Percentiles rank a stretch among this genome's conserved stretches.
Evolutionary conservation across 2,797 vertebrate genomes (phyloP).

Genomic region (Pagetopsis macropterus): DNA sequence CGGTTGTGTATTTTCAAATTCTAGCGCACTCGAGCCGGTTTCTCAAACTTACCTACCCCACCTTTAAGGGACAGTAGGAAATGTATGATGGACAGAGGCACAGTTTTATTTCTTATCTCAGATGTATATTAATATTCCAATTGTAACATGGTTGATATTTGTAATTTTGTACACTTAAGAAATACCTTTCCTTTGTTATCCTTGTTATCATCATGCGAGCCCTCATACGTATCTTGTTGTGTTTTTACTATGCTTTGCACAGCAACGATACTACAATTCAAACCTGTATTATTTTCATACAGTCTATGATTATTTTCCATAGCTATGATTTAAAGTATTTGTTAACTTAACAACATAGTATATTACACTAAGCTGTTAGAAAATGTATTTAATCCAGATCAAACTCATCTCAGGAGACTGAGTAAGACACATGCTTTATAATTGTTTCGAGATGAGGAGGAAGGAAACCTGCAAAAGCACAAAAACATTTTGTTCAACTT

Average conservation of each 20-base stretch:
- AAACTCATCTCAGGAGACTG: constrained; percentile 13
- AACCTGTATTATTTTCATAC: too few species aligned
- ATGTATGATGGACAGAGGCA: too few species aligned
- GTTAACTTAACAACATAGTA: neutral
- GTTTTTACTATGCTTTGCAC: neutral
- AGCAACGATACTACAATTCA: neutral
- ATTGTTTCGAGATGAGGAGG: constrained; percentile 23
- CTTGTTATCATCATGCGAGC: neutral
- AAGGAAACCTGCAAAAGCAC: neutral
- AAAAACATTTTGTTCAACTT: neutral
- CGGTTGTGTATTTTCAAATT: too few species aligned
- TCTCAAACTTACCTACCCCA: too few species aligned
- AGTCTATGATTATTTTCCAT: too few species aligned
- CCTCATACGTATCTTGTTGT: neutral
- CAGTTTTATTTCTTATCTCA: too few species aligned
- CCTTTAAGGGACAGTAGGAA: too few species aligned
- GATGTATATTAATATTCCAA: too few species aligned
- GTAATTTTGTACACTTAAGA: neutral
- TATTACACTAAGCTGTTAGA: neutral
- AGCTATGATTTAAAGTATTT: too few species aligned
- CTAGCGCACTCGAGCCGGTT: too few species aligned
- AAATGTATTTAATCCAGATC: constrained; percentile 14
- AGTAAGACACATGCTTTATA: constrained; percentile 19
- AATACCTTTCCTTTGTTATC: neutral
- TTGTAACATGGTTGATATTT: too few species aligned